Percentiles rank a stretch among this genome's conserved stretches.
Evolutionary conservation across 2,888 invertebrate genomes (phyloP).

Genomic region (Erebia ligea): DNA sequence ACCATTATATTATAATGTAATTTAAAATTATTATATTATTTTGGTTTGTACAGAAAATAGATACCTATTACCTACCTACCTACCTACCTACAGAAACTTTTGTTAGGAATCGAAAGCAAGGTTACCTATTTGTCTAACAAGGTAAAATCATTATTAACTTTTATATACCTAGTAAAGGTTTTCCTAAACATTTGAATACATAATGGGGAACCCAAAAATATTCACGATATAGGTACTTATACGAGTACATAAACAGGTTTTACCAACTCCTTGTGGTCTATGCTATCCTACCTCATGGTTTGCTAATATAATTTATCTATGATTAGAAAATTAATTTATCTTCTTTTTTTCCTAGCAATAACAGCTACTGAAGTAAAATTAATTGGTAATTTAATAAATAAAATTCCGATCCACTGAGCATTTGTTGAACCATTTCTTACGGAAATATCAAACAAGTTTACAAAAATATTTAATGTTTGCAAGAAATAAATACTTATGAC

Average conservation of each 20-base stretch:
- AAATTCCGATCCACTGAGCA: too few relatives aligned
- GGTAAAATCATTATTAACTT: conserved; percentile 25
- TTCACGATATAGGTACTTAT: conserved; percentile 9
- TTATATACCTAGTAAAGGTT: conserved; percentile 2
- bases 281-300: conserved; percentile 53
- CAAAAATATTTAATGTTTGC: too few relatives aligned
- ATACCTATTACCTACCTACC: too few relatives aligned
- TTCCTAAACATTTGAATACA: not conserved
- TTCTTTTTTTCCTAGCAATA: not conserved
- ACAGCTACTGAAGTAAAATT: too few relatives aligned
- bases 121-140: conserved; percentile 24
- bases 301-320: conserved; percentile 34
- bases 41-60: too few relatives aligned
- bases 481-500: too few relatives aligned
- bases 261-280: conserved; percentile 34
- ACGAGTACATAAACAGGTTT: conserved; percentile 24
- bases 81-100: too few relatives aligned
- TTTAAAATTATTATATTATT: too few relatives aligned
- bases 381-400: too few relatives aligned
- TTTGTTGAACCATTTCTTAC: too few relatives aligned
- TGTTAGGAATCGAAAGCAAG: not conserved
- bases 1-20: too few relatives aligned
- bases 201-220: conserved; percentile 29
- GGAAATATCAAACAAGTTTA: too few relatives aligned
- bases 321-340: conserved; percentile 40